Conservation (phyloP, 2,113 vertebrate genomes). For the Gavia stellata region DNA sequence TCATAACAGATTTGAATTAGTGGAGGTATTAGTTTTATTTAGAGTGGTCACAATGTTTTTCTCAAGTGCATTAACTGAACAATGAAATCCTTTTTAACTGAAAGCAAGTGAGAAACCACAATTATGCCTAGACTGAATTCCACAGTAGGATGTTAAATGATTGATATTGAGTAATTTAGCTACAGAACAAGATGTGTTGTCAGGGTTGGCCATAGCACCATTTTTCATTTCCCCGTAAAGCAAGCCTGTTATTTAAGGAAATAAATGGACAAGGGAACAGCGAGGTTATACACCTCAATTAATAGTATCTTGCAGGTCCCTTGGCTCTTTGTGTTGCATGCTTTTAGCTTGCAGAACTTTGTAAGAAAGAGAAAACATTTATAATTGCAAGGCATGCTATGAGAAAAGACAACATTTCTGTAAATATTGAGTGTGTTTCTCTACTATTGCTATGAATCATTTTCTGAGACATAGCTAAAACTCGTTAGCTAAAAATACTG, state of each 20-base stretch:
- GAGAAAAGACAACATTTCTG: not conserved
- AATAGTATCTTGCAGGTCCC: slow-evolving; percentile 9
- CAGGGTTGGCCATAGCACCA: not conserved
- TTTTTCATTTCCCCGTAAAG: slow-evolving; percentile 26
- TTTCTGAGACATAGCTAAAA: not conserved
- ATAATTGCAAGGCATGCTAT: not conserved
- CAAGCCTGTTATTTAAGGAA: slow-evolving; percentile 34
- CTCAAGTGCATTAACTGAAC: not conserved
- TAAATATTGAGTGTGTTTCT: not conserved
- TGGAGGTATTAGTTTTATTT: not conserved
- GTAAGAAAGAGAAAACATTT: not conserved
- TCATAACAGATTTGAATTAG: not conserved
- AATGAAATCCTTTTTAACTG: not conserved
- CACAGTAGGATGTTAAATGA: slow-evolving; percentile 11
- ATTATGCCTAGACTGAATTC: not conserved
- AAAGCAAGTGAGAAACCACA: not conserved
- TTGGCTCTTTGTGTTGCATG: not conserved
- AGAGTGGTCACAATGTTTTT: not conserved
- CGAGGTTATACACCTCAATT: slow-evolving; percentile 23
- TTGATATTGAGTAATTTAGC: slow-evolving; percentile 41
- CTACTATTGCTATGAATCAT: not conserved
- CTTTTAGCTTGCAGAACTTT: not conserved
- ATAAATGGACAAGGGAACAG: slow-evolving; percentile 26
- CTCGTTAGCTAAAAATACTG: not conserved
- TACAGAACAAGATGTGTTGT: slow-evolving; percentile 25